These are phyloP conservation scores for Diaphora mendica DNA, from an alignment of 2,888 invertebrate species.

Conservation along the genomic window DNA sequence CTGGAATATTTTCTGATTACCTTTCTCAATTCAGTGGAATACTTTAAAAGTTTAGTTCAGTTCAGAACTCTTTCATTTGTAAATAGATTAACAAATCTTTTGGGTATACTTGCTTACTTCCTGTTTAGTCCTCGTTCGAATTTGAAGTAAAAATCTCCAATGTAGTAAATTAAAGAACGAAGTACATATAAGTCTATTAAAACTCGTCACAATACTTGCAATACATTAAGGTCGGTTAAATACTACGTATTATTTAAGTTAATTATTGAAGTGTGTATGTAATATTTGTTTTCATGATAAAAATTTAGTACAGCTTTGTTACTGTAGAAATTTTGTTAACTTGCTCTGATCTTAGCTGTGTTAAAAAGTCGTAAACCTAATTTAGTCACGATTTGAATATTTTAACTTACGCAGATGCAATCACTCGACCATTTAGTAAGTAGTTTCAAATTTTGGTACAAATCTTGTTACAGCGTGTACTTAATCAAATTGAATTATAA, in stretches of 20 bases:
- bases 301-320: not conserved
- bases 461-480: not conserved
- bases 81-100: no score
- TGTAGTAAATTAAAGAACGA: no score
- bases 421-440: not conserved
- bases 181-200: no score
- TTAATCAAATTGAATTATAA: not conserved
- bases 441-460: not conserved
- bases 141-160: no score
- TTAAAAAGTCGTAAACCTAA: slow-evolving; percentile 8
- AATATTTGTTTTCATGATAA: no score
- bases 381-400: slow-evolving; percentile 10
- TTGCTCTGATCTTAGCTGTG: slow-evolving; percentile 1
- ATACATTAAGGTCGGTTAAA: not conserved
- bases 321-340: not conserved
- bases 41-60: no score
- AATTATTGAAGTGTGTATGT: not conserved
- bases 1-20: no score
- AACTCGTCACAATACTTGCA: no score
- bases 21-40: no score
- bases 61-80: no score
- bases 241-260: not conserved
- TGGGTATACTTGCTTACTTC: no score
- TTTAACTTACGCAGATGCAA: not conserved
- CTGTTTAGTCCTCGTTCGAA: no score